Base-by-base conservation (phyloP, 2,113 vertebrate genomes). In the Jaculus jaculus region DNA sequence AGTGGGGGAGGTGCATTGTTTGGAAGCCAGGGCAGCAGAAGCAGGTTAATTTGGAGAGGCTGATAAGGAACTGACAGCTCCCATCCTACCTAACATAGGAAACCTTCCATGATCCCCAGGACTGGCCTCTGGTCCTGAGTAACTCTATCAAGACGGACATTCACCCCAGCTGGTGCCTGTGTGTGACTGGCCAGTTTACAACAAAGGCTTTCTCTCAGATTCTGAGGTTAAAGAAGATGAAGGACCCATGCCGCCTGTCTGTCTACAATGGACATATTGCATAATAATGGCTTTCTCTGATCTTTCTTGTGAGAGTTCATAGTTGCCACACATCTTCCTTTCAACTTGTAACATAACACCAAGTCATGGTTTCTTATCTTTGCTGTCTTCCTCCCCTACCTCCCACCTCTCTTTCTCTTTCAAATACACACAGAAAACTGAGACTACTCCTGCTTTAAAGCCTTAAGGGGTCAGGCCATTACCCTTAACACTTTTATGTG, bases 301-400 rank as follows among this genome's bases (percentile, higher is more conserved):
- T 94, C 94, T 95, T 85, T 88, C 93, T 93, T 60, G 58, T 65
- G 60, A 51, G 11, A 71, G 90, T 63, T 92, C 90, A 79, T 90
- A 39, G 71, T 85, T 94, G 92, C 94, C 81, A 68, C 39, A 15
- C 78, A 13, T 93, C 94, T 92, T 89, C 37, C 79, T 65, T 75
- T 93, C 42, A 34, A 61, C 92, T 96, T 96, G 96, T 95, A 96
- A 97, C 61, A 2, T 28, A 78, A 96, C 89, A 92, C 96, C 83
- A n/a, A 24, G 69, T 75, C 7, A 3, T 4, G 63, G n/a, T 89
- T 94, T 18, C 93, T 94, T 95, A 95, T 94, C 94, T 94, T 58
- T 23, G 42, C 94, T 77, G 39, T 66, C 72, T 89, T n/a, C 51
- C n/a, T 28, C 26, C 7, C 37, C 28, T 32, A 37, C 66, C 82